Evolutionary conservation across 2,888 invertebrate genomes (phyloP), one percentile per base, ranked within the genome.

Genomic region (Clivina fossor): DNA sequence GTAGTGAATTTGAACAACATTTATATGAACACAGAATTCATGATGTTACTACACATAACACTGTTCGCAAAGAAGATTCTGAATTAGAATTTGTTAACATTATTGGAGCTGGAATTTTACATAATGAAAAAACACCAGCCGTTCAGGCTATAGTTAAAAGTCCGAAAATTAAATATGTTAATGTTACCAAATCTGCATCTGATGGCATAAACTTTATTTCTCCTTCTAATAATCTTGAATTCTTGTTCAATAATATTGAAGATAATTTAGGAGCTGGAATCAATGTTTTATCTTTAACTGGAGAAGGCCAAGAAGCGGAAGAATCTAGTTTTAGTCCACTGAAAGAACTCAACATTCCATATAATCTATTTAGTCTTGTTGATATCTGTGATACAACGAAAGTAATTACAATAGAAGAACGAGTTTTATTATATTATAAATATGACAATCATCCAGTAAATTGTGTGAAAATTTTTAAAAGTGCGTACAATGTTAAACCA

Each of bases 371-470:
- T 74, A 95, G 98, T 22, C 76, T 99, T 65, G 85, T 99, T 11
- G 95, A 98, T 64, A 94, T 98, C 63, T 99, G 99, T 72, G 94
- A 96, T 69, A 90, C 95, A 1, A 86, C 88, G 50, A 99, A 99
- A 76, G 89, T 91, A 69, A 84, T 99, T 11, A 80, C 82, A 1
- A 83, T 99, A 1, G 90, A 93, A 71, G 94, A 97, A 69, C 80
- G 97, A 40, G 83, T 97, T 3, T 74, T 98, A 0, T 71, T 99
- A 15, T 99, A 96, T 71, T 97, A 95, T 74, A 98, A 97, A 71
- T 99, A 99, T 68, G 94, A 95, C 68, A 95, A 95, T 64, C 86
- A 88, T 71, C 93, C 96, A 0, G 91, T 96, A 0, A 98, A 97
- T 70, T 99, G 98, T 69, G 91, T 98, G 0, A 99, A 99, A 74